Conservation (phyloP, 2,797 vertebrate genomes). For the Parauchenoglanis ngamensis region DNA sequence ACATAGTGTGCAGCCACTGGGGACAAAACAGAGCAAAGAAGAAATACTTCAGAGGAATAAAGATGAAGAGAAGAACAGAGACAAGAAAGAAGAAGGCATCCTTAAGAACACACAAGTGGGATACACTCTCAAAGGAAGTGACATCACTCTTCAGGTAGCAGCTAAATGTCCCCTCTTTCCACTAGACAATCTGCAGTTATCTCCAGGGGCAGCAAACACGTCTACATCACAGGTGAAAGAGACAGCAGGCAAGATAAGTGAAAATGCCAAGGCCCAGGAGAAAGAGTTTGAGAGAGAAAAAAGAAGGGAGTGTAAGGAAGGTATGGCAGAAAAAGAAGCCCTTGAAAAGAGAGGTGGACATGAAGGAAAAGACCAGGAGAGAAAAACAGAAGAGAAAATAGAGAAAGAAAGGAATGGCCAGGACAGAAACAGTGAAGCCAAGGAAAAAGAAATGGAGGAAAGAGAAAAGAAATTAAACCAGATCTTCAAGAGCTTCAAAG, state of each 20-base stretch:
- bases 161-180: not conserved
- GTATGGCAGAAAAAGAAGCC: not conserved
- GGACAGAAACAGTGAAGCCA: not conserved
- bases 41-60: constrained; percentile 2
- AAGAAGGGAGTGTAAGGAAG: not conserved
- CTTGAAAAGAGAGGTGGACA: not conserved
- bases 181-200: not conserved
- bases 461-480: not conserved
- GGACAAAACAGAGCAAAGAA: not conserved
- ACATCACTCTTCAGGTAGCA: not conserved
- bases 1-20: constrained; percentile 1
- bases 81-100: not conserved
- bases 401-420: not conserved
- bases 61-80: constrained; percentile 10
- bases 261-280: not conserved
- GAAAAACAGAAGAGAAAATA: constrained; percentile 33
- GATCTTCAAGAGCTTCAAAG: constrained; percentile 66
- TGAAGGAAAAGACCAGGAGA: constrained; percentile 18
- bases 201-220: not conserved
- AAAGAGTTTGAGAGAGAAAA: not conserved
- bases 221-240: not conserved
- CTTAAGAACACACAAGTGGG: not conserved
- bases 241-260: not conserved
- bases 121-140: constrained; percentile 9
- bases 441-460: not conserved